Evolutionary conservation across 2,113 vertebrate species (phyloP).

Genomic region (Alethe diademata): DNA sequence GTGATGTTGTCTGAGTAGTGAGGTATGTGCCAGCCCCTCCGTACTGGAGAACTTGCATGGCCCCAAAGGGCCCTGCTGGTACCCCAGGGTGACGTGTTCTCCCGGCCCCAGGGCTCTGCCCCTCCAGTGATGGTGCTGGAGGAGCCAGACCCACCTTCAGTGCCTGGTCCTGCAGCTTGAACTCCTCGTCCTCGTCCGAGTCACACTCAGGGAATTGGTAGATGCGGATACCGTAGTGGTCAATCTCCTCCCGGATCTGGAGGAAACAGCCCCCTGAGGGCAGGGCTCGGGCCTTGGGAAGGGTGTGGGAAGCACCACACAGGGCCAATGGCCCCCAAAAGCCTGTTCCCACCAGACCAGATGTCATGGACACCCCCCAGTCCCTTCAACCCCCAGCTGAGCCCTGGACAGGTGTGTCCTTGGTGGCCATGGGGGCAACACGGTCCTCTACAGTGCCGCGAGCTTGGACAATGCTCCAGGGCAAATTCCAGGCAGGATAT

Average conservation of each 20-base stretch:
- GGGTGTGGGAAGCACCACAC: neutral
- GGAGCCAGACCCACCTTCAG: conserved; percentile 82
- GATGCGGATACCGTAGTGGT: conserved; percentile 91
- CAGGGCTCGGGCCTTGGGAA: neutral
- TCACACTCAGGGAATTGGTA: conserved; percentile 98
- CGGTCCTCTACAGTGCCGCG: fast-evolving
- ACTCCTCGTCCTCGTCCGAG: conserved; percentile 96
- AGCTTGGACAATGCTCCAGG: neutral
- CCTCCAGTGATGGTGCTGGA: neutral
- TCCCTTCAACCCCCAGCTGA: neutral
- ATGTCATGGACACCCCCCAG: neutral
- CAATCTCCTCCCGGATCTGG: conserved; percentile 94
- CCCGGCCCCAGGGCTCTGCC: fast-evolving
- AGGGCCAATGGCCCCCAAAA: neutral
- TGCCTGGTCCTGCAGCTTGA: conserved; percentile 93
- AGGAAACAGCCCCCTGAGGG: neutral
- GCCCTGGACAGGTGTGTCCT: neutral
- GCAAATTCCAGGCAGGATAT: neutral
- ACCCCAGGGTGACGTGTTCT: fast-evolving
- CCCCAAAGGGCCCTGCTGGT: neutral
- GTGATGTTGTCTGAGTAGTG: neutral
- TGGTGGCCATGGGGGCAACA: neutral
- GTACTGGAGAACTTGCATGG: fast-evolving
- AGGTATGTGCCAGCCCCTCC: neutral
- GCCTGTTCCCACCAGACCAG: neutral